Evolutionary conservation across 2,113 vertebrate genomes (phyloP), one percentile per base, ranked within the genome.

Genomic region (Acrocephalus arundinaceus): DNA sequence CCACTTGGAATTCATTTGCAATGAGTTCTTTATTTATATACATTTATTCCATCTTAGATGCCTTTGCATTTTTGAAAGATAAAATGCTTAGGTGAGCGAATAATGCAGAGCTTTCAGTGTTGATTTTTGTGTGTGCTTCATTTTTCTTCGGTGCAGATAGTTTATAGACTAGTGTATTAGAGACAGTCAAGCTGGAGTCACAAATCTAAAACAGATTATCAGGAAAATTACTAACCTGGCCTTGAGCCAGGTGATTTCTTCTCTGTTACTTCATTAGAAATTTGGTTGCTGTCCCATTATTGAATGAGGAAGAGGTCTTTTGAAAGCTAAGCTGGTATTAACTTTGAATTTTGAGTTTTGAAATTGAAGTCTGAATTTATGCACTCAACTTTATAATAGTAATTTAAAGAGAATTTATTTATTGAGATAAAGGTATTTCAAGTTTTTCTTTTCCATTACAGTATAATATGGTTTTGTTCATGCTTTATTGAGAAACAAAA

Each of bases 211-310:
- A 57, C 21, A 83, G 46, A 83, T 95, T 93, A 94, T 91, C 45
- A 63, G 65, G 68, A 94, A 96, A 93, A 95, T 94, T 95, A 95
- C 82, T 68, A 75, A 59, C 24, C 52, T 95, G 94, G 74, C 43
- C 57, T 86, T 77, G 5, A 91, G 75, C 84, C 85, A 91, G 65
- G 41, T 88, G 67, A 80, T 95, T 94, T 87, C 49, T 89, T 93
- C 67, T 89, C 49, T 0, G 3, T 85, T 94, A n/a, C 55, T 93
- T 86, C 55, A 90, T 90, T 95, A 85, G 51, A 91, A 90, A 74
- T 77, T 83, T 93, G 79, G 33, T 79, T 71, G n/a, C 6, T 88
- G 30, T 68, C 65, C 79, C 28, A 37, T 77, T 94, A 87, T 58
- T 87, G 81, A 94, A 77, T 48, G 48, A 84, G 20, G 15, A 72